A percentile compares a stretch with the other conserved stretches of the same genome.
phyloP scores from a whole-genome alignment of 2,113 vertebrate species.

The Naja naja region DNA sequence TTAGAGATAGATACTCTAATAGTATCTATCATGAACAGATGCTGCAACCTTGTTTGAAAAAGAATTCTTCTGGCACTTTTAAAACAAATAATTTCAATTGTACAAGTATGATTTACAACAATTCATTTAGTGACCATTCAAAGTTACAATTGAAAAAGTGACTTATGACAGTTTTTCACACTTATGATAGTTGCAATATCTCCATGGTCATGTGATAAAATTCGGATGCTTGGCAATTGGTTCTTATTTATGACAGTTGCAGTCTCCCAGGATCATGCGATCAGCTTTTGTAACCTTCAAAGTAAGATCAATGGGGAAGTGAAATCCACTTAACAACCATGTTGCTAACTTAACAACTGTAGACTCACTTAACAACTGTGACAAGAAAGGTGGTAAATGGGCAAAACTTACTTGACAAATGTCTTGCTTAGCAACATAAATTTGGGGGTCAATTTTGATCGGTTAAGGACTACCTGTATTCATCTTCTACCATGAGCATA shows the following conservation, averaged over 20 bases:
- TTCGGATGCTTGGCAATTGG: background rate
- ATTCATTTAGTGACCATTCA: background rate
- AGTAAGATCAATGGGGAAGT: background rate
- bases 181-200: background rate
- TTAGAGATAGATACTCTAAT: background rate
- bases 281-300: background rate
- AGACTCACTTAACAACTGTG: background rate
- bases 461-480: background rate
- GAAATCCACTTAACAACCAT: background rate
- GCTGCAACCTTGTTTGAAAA: background rate
- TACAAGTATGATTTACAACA: background rate
- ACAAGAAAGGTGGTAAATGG: background rate
- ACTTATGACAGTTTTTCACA: background rate
- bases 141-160: background rate
- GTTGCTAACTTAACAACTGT: background rate
- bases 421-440: background rate
- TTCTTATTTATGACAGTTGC: background rate
- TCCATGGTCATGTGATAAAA: background rate
- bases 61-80: constrained; percentile 49
- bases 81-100: constrained; percentile 33
- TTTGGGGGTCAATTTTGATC: background rate
- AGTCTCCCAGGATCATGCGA: background rate
- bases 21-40: background rate
- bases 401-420: background rate
- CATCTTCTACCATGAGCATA: background rate